These are phyloP conservation scores for Danaus chrysippus DNA, from an alignment of 2,888 invertebrate species.

Conservation along the genomic window DNA sequence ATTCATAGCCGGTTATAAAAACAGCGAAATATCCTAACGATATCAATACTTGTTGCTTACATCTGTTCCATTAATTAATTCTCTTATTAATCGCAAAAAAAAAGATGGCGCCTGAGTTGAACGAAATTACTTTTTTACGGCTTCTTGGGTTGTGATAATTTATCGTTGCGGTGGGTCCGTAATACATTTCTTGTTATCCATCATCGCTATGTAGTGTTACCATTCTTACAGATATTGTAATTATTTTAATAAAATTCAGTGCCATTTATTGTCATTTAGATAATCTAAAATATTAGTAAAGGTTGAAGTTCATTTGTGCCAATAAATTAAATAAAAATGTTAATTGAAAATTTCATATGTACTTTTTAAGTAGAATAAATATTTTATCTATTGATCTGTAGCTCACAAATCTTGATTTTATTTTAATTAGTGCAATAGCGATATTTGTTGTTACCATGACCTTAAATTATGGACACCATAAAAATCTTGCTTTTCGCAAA, in stretches of 20 bases:
- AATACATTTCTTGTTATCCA: slow-evolving; percentile 54
- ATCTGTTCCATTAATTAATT: slow-evolving; percentile 28
- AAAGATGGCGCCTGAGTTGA: slow-evolving; percentile 36
- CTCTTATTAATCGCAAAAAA: slow-evolving; percentile 31
- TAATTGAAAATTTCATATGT: too few species aligned
- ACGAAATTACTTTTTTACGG: slow-evolving; percentile 54
- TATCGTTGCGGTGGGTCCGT: slow-evolving; percentile 45
- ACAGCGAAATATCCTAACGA: slow-evolving; percentile 1
- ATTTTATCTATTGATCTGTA: too few species aligned
- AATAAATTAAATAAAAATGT: too few species aligned
- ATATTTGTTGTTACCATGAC: too few species aligned
- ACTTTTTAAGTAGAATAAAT: too few species aligned
- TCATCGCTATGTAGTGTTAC: slow-evolving; percentile 47
- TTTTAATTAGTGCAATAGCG: too few species aligned
- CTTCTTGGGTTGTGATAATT: slow-evolving; percentile 49
- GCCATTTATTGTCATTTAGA: too few species aligned
- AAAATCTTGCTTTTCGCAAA: too few species aligned
- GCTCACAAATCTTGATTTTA: too few species aligned
- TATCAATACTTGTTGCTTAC: slow-evolving; percentile 19
- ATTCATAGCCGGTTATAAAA: not conserved
- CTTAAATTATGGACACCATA: too few species aligned
- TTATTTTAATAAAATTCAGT: too few species aligned
- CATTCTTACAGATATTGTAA: slow-evolving; percentile 20
- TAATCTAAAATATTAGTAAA: too few species aligned
- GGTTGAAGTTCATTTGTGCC: not conserved